phyloP scores from a whole-genome alignment of 1,140 invertebrate genomes.

The Mizuhopecten yessoensis region DNA sequence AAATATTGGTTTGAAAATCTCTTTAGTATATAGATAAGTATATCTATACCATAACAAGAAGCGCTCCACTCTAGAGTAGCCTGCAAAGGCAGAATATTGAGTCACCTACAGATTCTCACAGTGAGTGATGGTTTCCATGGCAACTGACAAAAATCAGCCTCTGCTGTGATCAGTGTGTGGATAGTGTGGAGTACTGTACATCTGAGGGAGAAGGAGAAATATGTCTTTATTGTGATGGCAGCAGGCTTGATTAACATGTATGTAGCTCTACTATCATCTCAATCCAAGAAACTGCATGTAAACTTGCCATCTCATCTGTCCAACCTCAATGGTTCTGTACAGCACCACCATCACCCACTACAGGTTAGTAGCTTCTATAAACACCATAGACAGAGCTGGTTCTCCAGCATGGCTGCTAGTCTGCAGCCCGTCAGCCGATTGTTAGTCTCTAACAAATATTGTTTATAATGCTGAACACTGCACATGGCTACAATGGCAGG shows the following conservation, averaged over 20 bases:
- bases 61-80: background rate
- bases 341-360: conserved; percentile 23
- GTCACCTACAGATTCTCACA: conserved; percentile 37
- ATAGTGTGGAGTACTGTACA: conserved; percentile 33
- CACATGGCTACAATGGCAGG: conserved; percentile 14
- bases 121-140: conserved; percentile 25
- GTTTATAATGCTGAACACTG: conserved; percentile 12
- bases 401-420: conserved; percentile 13
- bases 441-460: conserved; percentile 39
- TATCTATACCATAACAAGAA: conserved; percentile 16
- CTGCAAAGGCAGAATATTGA: conserved; percentile 33
- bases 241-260: conserved; percentile 38
- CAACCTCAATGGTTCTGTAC: conserved; percentile 37
- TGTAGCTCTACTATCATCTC: conserved; percentile 33
- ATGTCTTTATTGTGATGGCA: conserved; percentile 38
- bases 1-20: conserved; percentile 1
- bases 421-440: conserved; percentile 30
- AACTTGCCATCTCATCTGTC: conserved; percentile 37
- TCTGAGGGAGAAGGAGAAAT: conserved; percentile 18
- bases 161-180: conserved; percentile 36
- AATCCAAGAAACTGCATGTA: conserved; percentile 38
- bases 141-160: conserved; percentile 38
- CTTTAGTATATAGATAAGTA: conserved; percentile 18
- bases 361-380: conserved; percentile 31
- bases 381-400: background rate